Base-by-base conservation (phyloP, 1,140 invertebrate species). In the Saccostrea echinata region DNA sequence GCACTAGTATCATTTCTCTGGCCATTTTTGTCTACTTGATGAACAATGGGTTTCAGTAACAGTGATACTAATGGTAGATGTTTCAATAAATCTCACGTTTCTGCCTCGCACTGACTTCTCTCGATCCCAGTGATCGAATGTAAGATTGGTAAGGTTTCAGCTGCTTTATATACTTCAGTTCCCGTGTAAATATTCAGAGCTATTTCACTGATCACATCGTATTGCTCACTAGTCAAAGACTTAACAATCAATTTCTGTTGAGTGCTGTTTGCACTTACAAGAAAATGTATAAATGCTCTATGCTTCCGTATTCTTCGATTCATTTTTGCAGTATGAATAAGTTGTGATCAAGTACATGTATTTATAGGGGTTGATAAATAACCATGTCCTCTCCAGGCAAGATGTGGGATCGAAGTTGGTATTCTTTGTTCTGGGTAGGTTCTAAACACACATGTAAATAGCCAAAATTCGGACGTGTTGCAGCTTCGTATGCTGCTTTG, bases 381-480 rank as follows among this genome's bases (percentile, higher is more conserved):
- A 86, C 80, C 16, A 84, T 85, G 24, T 90, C 86, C 27, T 85
- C 57, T 18, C 85, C 85, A 2, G 89, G 86, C 16, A 90, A 86
- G 16, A 90, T 88, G 43, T 27, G 0, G 12, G 84, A 85, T 71
- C 86, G 68, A 30, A 90, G 57, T 85, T 83, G 85, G 83, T 85
- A 87, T 61, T 88, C n/a, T 24, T 76, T 71, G 12, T 84, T 76
- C 6, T 64, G 30, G 33, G 57, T 55, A 27, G 86, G 86, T 9
- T 27, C 52, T 52, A 90, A n/a, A 80, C 87, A 68, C 43, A 90
- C 84, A 8, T 88, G 71, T 18, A 90, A 57, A 43, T 88, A 88
- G 3, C 84, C 35, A 84, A 85, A 88, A 9, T 27, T n/a, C 24
- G 81, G 1, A 43, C 21, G 52, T 35, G 76, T 90, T 8, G 84